Percentiles rank a stretch among this genome's conserved stretches.
These are phyloP conservation scores for Glaucomys volans DNA, from an alignment of 2,113 vertebrate genomes.

Conservation along the genomic window DNA sequence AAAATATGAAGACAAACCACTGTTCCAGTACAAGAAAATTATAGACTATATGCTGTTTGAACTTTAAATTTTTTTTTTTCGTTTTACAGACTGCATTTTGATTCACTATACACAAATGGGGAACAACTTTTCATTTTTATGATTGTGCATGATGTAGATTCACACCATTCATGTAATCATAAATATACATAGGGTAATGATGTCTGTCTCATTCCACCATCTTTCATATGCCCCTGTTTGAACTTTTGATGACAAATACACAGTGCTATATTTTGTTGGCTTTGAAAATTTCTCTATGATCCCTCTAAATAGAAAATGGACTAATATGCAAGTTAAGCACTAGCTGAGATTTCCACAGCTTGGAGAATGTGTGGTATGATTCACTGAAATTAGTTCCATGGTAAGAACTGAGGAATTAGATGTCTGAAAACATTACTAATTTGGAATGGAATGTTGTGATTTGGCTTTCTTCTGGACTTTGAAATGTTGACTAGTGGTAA, in stretches of 20 bases:
- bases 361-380: not conserved
- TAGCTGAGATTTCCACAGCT: not conserved
- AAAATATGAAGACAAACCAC: not conserved
- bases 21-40: not conserved
- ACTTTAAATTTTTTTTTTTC: no score
- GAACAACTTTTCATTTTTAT: no score
- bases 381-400: not conserved
- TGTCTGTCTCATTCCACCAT: no score
- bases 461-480: conserved; percentile 41
- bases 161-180: no score
- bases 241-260: not conserved
- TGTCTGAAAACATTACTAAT: conserved; percentile 57
- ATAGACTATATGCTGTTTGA: not conserved
- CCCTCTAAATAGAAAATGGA: not conserved
- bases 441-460: conserved; percentile 56
- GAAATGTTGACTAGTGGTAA: conserved; percentile 34
- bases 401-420: conserved; percentile 42
- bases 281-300: not conserved
- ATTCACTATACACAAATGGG: no score
- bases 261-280: not conserved
- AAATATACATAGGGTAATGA: no score
- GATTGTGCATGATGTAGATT: no score
- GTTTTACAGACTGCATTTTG: no score
- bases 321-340: not conserved
- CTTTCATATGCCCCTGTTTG: no score